These are phyloP conservation scores for Orchesella flavescens DNA, from an alignment of 2,888 invertebrate species.

Conservation along the genomic window DNA sequence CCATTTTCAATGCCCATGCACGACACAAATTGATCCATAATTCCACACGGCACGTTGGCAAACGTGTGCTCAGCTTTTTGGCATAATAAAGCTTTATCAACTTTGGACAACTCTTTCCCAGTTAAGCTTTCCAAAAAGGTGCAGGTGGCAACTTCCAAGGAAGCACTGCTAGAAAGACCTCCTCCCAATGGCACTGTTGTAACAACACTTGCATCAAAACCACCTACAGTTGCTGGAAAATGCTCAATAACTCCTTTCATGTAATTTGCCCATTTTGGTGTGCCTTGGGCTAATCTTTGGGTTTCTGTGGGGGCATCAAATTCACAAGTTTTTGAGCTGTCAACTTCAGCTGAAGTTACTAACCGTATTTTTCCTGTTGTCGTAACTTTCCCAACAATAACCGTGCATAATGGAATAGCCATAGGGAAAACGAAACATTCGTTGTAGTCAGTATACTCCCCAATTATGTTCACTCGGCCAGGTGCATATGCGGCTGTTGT, in stretches of 20 bases:
- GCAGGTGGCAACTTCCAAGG: constrained; percentile 90
- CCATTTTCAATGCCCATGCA: constrained; percentile 85
- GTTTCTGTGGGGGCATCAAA: constrained; percentile 75
- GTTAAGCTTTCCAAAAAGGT: constrained; percentile 87
- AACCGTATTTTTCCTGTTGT: constrained; percentile 76
- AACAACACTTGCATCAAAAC: constrained; percentile 87
- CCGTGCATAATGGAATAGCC: constrained; percentile 78
- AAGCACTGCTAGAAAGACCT: constrained; percentile 93
- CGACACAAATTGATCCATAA: constrained; percentile 97
- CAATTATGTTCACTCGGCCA: constrained; percentile 94
- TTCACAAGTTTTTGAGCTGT: constrained; percentile 75
- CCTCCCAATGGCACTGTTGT: constrained; percentile 91
- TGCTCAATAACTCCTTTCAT: constrained; percentile 87
- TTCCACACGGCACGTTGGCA: constrained; percentile 93
- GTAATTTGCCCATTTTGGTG: constrained; percentile 93
- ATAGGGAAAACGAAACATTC: constrained; percentile 95
- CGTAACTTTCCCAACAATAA: constrained; percentile 80
- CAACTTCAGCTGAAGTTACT: constrained; percentile 78
- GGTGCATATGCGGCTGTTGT: constrained; percentile 81
- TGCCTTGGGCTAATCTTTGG: constrained; percentile 76
- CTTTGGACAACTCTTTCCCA: constrained; percentile 77
- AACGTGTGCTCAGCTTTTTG: constrained; percentile 95
- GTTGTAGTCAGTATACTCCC: constrained; percentile 96
- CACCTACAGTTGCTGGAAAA: constrained; percentile 80
- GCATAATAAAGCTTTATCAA: constrained; percentile 86